phyloP scores from a whole-genome alignment of 2,113 vertebrate genomes.

The Rhea pennata region DNA sequence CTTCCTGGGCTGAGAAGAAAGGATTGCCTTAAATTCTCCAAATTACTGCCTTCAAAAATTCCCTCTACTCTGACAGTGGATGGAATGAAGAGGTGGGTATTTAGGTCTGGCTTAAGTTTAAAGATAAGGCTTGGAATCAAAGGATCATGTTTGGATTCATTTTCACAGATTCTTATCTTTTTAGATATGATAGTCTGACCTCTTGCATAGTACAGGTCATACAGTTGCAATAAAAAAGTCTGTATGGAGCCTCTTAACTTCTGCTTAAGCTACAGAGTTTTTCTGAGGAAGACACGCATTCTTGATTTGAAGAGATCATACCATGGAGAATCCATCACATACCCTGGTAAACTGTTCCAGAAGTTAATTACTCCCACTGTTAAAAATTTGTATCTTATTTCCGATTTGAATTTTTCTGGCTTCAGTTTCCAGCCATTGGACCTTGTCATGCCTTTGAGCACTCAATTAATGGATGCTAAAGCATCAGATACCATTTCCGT shows the following conservation, averaged over 20 bases:
- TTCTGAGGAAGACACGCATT: constrained; percentile 7
- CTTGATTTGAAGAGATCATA: constrained; percentile 27
- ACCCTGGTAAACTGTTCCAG: constrained; percentile 1
- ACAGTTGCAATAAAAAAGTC: background rate
- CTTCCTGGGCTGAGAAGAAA: background rate
- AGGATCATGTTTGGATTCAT: background rate
- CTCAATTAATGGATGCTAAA: constrained; percentile 6
- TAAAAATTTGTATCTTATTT: constrained; percentile 49
- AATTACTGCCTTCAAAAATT: background rate
- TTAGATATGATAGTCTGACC: background rate
- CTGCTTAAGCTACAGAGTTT: background rate
- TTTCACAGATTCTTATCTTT: background rate
- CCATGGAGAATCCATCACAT: constrained; percentile 28
- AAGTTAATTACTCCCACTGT: constrained; percentile 13
- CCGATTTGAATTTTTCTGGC: constrained; percentile 14
- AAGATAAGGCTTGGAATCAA: background rate
- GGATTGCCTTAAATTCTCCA: background rate
- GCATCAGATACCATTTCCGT: constrained; percentile 42
- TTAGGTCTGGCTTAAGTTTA: background rate
- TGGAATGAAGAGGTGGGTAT: background rate
- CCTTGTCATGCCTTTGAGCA: constrained; percentile 38
- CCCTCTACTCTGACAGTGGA: background rate
- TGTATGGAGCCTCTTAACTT: background rate
- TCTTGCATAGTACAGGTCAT: background rate
- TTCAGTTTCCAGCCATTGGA: constrained; percentile 15